phyloP scores from a whole-genome alignment of 64 coral and sea anemone genomes.

The Actinia equina region DNA sequence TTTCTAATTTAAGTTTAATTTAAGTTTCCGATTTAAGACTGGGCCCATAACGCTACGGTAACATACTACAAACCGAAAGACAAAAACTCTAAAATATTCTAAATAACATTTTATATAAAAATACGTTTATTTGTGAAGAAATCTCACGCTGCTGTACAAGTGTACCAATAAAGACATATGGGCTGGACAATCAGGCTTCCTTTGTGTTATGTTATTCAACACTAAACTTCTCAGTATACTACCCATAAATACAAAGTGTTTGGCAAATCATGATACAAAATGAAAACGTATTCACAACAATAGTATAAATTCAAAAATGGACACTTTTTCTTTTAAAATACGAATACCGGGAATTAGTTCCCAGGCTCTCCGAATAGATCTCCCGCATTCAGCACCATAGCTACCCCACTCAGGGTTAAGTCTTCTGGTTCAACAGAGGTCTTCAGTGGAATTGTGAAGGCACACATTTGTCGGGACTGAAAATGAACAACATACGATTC shows the following conservation, averaged over 20 bases:
- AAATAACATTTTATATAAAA: background rate
- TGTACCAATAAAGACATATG: background rate
- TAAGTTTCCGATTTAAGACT: too few species aligned
- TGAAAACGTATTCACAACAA: background rate
- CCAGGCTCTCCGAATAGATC: constrained; percentile 34
- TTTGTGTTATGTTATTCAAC: background rate
- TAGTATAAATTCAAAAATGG: background rate
- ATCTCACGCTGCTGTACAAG: background rate
- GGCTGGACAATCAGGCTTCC: background rate
- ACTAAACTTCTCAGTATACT: too few species aligned
- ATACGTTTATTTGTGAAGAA: background rate
- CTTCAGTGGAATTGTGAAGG: constrained; percentile 53
- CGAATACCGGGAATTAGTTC: constrained; percentile 26
- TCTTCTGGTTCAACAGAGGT: constrained; percentile 41
- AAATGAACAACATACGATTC: background rate
- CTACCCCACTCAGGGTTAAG: constrained; percentile 43
- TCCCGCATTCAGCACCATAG: constrained; percentile 61
- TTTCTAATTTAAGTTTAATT: too few species aligned
- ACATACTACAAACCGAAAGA: background rate
- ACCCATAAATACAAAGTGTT: background rate
- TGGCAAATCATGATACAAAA: background rate
- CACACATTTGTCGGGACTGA: constrained; percentile 49
- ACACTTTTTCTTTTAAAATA: background rate
- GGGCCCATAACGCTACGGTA: too few species aligned
- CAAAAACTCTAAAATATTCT: background rate